These are phyloP conservation scores for Oenanthe oenanthe DNA, from an alignment of 2,113 vertebrate species.

Conservation along the genomic window DNA sequence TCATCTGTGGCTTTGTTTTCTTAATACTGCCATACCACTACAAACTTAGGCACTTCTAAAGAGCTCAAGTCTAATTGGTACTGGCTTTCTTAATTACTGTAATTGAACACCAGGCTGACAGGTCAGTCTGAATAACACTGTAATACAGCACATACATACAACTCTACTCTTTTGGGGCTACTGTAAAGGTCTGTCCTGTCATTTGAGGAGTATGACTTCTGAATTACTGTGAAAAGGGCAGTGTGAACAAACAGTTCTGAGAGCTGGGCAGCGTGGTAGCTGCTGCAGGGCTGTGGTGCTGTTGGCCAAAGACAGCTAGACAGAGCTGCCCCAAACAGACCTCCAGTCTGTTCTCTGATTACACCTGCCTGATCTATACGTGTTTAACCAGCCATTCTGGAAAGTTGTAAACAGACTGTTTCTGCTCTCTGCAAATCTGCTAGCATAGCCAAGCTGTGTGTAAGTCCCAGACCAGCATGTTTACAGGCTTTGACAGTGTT, in stretches of 20 bases:
- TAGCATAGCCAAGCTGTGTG: background rate
- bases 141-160: background rate
- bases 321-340: fast-evolving
- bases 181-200: background rate
- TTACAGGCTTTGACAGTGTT: background rate
- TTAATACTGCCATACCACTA: background rate
- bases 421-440: background rate
- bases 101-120: background rate
- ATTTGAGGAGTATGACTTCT: background rate
- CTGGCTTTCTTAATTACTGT: background rate
- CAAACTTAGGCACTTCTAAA: background rate
- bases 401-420: background rate
- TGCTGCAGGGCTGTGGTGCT: background rate
- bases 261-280: background rate
- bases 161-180: background rate
- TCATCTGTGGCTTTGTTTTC: background rate
- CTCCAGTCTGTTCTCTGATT: background rate
- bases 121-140: background rate
- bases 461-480: background rate
- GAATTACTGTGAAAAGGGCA: background rate
- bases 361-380: background rate
- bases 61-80: background rate
- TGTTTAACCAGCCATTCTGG: background rate
- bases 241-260: background rate
- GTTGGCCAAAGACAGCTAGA: background rate